These are phyloP conservation scores for Danio albolineatus DNA, from an alignment of 2,797 vertebrate genomes.

Conservation along the genomic window DNA sequence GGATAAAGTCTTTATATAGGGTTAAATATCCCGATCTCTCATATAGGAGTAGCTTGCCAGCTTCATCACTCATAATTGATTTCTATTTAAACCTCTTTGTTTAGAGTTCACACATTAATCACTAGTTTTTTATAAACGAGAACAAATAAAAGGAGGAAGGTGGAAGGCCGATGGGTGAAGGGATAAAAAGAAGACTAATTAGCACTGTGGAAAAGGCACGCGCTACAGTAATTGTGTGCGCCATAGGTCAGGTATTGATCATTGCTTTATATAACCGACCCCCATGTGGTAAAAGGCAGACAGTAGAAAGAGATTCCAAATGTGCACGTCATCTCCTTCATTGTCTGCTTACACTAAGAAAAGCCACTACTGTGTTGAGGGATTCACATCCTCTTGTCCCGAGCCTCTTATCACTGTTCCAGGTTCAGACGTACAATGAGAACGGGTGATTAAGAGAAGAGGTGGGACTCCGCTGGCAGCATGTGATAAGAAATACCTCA, in stretches of 20 bases:
- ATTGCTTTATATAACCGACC: background rate
- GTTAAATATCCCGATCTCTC: too few relatives aligned
- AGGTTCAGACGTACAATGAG: background rate
- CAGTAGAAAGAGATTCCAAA: background rate
- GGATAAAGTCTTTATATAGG: too few relatives aligned
- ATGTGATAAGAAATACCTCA: conserved; percentile 18
- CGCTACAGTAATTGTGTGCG: background rate
- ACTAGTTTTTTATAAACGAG: background rate
- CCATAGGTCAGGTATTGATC: background rate
- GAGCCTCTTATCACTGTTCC: background rate
- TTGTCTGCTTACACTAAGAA: background rate
- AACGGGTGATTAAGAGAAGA: background rate
- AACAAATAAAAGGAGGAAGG: background rate
- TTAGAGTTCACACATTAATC: background rate
- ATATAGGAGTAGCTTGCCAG: too few relatives aligned
- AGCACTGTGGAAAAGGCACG: background rate
- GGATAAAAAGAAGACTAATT: background rate
- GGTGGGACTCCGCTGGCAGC: background rate
- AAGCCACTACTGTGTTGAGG: background rate
- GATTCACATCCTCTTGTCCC: background rate
- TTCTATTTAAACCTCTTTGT: background rate
- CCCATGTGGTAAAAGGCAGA: background rate
- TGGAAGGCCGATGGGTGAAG: background rate
- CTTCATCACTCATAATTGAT: background rate
- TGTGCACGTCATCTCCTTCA: background rate